Evolutionary conservation across 1,140 invertebrate genomes (phyloP).

Genomic region (Eurosta solidaginis): DNA sequence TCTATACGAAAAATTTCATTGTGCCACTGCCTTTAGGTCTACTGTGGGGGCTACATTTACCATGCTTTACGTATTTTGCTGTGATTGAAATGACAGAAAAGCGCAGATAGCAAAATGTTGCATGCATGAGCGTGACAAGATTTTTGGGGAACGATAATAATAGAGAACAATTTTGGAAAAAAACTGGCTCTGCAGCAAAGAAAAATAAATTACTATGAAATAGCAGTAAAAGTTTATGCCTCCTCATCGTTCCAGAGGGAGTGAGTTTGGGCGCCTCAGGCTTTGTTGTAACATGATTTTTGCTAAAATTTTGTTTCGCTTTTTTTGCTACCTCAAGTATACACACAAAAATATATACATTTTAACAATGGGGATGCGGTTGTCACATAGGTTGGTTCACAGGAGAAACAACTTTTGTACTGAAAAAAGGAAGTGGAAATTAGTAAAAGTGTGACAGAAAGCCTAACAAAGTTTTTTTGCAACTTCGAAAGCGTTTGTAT

Average conservation of each 20-base stretch:
- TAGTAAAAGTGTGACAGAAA: too few species aligned
- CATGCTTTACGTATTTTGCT: too few species aligned
- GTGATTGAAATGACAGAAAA: neutral
- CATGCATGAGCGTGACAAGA: constrained; percentile 42
- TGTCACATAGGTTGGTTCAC: too few species aligned
- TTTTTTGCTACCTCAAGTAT: neutral
- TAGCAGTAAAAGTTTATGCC: constrained; percentile 1
- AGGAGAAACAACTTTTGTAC: too few species aligned
- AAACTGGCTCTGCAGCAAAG: neutral
- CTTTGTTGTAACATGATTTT: neutral
- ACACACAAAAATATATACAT: too few species aligned
- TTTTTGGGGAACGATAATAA: constrained; percentile 44
- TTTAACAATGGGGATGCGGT: too few species aligned
- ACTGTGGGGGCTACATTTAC: too few species aligned
- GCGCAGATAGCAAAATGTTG: neutral
- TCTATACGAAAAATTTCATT: too few species aligned
- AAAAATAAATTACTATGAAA: neutral
- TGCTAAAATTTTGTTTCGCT: neutral
- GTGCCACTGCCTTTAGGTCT: too few species aligned
- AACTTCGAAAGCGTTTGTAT: too few species aligned
- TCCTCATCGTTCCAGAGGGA: neutral
- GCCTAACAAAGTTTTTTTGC: too few species aligned
- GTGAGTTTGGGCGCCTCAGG: neutral
- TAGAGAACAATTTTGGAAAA: neutral
- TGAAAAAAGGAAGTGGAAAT: too few species aligned